A percentile compares a stretch with the other conserved stretches of the same genome.
Evolutionary conservation across 2,113 vertebrate genomes (phyloP).

Genomic region (Aleadryas rufinucha): DNA sequence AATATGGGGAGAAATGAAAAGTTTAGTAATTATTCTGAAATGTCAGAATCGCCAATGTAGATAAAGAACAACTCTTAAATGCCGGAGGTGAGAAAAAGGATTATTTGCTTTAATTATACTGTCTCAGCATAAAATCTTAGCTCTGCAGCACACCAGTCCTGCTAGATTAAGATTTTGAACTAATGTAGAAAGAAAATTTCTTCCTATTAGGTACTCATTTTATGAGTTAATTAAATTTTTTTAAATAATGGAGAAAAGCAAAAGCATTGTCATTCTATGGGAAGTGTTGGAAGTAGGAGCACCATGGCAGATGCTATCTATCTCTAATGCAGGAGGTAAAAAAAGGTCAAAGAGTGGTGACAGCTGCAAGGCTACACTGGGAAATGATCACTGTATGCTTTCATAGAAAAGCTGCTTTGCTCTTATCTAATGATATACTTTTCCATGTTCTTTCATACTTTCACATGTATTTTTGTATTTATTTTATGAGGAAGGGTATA

Average conservation of each 20-base stretch:
- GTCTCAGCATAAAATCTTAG: neutral
- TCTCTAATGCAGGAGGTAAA: neutral
- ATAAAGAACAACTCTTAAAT: neutral
- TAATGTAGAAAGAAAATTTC: neutral
- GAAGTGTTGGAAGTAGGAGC: neutral
- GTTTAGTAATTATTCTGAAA: neutral
- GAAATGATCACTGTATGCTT: neutral
- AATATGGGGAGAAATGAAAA: neutral
- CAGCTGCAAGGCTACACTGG: neutral
- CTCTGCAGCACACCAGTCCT: neutral
- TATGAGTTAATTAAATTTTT: neutral
- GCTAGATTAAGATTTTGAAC: neutral
- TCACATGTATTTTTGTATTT: neutral
- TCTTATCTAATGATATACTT: neutral
- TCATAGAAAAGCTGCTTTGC: neutral
- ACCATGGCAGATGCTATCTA: neutral
- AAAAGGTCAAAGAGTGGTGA: neutral
- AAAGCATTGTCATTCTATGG: neutral
- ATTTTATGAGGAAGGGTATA: neutral
- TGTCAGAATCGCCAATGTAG: neutral
- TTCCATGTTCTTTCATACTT: neutral
- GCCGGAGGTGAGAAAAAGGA: neutral
- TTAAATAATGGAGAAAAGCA: neutral
- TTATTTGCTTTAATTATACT: neutral
- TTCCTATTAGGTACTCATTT: neutral